These are phyloP conservation scores for Charanyca ferruginea DNA, from an alignment of 2,888 invertebrate genomes.

Conservation along the genomic window DNA sequence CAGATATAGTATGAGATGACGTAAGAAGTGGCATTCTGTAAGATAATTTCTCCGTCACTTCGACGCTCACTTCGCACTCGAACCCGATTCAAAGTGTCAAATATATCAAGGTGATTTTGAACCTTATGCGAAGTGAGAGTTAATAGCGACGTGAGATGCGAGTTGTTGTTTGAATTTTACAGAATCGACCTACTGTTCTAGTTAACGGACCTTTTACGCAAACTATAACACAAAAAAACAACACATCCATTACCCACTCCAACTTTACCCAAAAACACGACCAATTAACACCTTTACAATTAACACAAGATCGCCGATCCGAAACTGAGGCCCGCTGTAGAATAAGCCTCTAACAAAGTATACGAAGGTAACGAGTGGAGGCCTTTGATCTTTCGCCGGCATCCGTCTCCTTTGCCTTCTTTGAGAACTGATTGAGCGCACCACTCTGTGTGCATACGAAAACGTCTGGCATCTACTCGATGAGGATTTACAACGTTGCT, in stretches of 20 bases:
- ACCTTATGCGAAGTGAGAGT: too few species aligned
- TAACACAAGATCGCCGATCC: conserved; percentile 35
- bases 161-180: too few species aligned
- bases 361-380: conserved; percentile 74
- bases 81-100: too few species aligned
- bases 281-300: conserved; percentile 42
- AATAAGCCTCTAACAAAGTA: conserved; percentile 65
- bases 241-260: conserved; percentile 17
- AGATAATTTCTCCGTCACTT: too few species aligned
- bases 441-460: conserved; percentile 87
- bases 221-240: not conserved
- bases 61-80: too few species aligned
- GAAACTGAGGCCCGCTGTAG: conserved; percentile 49
- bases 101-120: too few species aligned
- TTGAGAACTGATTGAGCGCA: conserved; percentile 89
- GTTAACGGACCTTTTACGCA: too few species aligned
- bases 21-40: too few species aligned
- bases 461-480: conserved; percentile 77
- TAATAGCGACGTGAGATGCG: too few species aligned
- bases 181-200: too few species aligned
- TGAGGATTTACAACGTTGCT: conserved; percentile 79
- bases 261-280: conserved; percentile 9
- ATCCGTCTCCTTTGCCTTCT: conserved; percentile 83
- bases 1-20: too few species aligned
- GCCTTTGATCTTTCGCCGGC: conserved; percentile 82